Percentiles rank a stretch among this genome's conserved stretches.
Conservation (phyloP, 2,888 invertebrate species). For the Yponomeuta plumbellus region DNA sequence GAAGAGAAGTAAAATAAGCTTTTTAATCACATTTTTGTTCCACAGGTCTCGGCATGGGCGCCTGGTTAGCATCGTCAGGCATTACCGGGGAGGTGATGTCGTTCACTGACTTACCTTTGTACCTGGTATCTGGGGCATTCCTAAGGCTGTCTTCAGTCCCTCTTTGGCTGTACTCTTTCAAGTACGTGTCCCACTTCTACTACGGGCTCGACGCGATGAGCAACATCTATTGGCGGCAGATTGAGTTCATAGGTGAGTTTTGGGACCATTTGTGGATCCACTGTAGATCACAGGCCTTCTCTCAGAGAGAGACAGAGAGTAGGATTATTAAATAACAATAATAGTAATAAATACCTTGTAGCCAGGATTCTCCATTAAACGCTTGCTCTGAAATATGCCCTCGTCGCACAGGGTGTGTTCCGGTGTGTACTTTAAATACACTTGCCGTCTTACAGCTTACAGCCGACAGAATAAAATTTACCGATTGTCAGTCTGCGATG, state of each 20-base stretch:
- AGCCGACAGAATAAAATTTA: too few species aligned
- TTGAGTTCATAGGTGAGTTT: slow-evolving; percentile 60
- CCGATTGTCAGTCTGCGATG: too few species aligned
- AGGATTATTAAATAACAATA: too few species aligned
- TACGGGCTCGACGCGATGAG: slow-evolving; percentile 71
- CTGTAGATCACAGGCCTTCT: not conserved
- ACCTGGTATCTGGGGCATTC: slow-evolving; percentile 69
- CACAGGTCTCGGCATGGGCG: slow-evolving; percentile 66
- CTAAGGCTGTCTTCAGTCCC: slow-evolving; percentile 60
- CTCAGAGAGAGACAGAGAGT: too few species aligned
- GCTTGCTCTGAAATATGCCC: too few species aligned
- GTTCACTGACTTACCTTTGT: slow-evolving; percentile 59
- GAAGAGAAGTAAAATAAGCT: too few species aligned
- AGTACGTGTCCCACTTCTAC: slow-evolving; percentile 72
- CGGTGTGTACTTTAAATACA: too few species aligned
- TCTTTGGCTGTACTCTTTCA: slow-evolving; percentile 52
- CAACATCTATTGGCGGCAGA: slow-evolving; percentile 70
- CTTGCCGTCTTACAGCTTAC: too few species aligned
- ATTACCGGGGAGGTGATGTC: slow-evolving; percentile 66
- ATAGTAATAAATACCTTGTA: too few species aligned
- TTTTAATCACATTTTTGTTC: not conserved
- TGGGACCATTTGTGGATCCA: not conserved
- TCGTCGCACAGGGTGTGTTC: too few species aligned
- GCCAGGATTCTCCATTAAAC: too few species aligned
- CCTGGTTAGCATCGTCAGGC: slow-evolving; percentile 59